Evolutionary conservation across 53 echinoderm and acorn worm genomes (phyloP), one percentile per base, ranked within the genome.

Genomic region (Hippasteria phrygiana): DNA sequence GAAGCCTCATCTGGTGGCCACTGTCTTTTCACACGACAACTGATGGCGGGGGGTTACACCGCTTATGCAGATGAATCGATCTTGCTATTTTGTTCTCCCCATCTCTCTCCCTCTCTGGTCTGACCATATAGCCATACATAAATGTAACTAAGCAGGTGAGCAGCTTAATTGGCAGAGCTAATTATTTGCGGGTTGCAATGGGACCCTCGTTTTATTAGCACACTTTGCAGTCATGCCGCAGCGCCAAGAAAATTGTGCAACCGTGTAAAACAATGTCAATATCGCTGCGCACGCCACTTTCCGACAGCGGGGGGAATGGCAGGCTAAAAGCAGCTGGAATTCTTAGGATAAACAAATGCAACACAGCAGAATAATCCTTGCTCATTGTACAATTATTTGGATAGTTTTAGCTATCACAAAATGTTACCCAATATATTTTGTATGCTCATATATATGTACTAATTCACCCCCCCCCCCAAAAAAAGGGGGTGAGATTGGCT

Each of bases 21-120:
- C 36, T 26, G 73, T 66, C 46, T 66, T 47, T 83, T 66, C 83
- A 83, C 83, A 46, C 83, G 10, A 17, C 29, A 18, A n/a, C n/a
- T n/a, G n/a, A n/a, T n/a, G n/a, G n/a, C n/a, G n/a, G n/a, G 27
- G 29, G 46, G 37, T 33, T 62, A 70, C 24, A 51, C 51, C 53
- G 51, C 70, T 85, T 85, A 85, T 70, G 85, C 85, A 85, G 70
- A 85, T 85, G 85, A 70, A 85, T 48, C 20, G 54, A 70, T 85
- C 37, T 67, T 39, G 22, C 37, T 32, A 16, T 67, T 35, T 31
- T 34, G 7, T 3, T 36, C 24, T 63, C 3, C 34, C 16, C 18
- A 20, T 14, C 34, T 17, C 36, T 36, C 2, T 2, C 64, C 24
- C 32, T 67, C 1, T 35, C 37, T 67, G 36, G 69, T 67, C 34